phyloP scores from a whole-genome alignment of 2,888 invertebrate species.

The Apodemia zela region DNA sequence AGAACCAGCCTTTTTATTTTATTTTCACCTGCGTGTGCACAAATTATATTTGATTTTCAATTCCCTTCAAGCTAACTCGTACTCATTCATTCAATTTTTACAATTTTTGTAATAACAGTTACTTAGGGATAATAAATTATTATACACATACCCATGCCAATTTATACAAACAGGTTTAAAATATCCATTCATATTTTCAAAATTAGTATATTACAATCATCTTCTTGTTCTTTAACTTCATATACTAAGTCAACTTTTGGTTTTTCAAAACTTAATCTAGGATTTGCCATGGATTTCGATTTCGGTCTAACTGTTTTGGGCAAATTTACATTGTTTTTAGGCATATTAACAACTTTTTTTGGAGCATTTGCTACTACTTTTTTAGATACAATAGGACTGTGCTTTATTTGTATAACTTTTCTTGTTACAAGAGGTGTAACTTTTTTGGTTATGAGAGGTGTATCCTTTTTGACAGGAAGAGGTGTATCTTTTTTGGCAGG shows the following conservation, averaged over 20 bases:
- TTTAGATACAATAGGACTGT: background rate
- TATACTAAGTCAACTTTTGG: constrained; percentile 42
- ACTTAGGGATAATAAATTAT: no score
- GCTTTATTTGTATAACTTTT: background rate
- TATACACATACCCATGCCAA: background rate
- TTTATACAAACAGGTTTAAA: background rate
- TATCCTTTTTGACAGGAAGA: constrained; percentile 8
- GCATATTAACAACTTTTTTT: background rate
- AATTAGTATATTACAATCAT: constrained; percentile 66
- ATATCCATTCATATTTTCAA: constrained; percentile 46
- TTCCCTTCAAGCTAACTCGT: no score
- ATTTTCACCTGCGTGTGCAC: no score
- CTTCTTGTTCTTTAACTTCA: constrained; percentile 59
- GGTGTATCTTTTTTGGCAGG: background rate
- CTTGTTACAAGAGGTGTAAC: background rate
- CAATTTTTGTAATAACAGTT: no score
- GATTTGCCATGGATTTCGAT: background rate
- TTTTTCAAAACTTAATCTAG: constrained; percentile 22
- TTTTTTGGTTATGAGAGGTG: background rate
- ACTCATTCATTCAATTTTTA: no score
- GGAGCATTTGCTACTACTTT: background rate
- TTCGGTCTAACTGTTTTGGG: background rate
- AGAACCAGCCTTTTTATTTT: no score
- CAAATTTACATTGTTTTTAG: constrained; percentile 4
- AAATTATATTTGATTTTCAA: no score